Conservation (phyloP, 2,797 vertebrate species). For the Cephalopachus bancanus region DNA sequence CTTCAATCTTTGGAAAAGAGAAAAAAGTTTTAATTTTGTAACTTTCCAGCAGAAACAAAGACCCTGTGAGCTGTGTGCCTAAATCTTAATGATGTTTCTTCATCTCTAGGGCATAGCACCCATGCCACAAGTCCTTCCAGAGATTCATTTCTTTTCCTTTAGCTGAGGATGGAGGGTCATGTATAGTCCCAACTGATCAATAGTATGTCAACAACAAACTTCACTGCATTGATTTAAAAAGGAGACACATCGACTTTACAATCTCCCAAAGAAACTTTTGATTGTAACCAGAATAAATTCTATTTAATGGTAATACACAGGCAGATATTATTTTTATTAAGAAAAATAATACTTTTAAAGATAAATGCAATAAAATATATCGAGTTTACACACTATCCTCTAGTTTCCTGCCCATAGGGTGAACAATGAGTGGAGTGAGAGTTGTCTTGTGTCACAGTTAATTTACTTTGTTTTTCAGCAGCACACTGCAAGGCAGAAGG, state of each 20-base stretch:
- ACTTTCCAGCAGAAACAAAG: not conserved
- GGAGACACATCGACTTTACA: not conserved
- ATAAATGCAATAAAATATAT: not conserved
- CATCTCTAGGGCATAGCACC: not conserved
- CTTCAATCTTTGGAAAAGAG: not conserved
- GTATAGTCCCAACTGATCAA: not conserved
- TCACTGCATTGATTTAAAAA: conserved; percentile 32
- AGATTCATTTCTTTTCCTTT: not conserved
- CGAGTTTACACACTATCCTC: not conserved
- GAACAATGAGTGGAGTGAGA: not conserved
- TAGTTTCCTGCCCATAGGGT: not conserved
- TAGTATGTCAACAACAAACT: not conserved
- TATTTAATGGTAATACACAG: not conserved
- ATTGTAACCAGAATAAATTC: not conserved
- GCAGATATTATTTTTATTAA: conserved; percentile 4
- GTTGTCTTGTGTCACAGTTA: not conserved
- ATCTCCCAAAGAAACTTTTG: not conserved
- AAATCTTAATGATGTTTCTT: not conserved
- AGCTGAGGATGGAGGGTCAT: not conserved
- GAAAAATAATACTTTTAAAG: conserved; percentile 21
- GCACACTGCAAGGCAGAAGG: conserved; percentile 7
- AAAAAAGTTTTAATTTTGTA: conserved; percentile 20
- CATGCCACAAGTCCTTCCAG: not conserved
- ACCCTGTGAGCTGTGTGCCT: not conserved
- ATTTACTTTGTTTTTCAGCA: not conserved